Evolutionary conservation across 2,797 vertebrate species (phyloP).

Genomic region (Bucorvus abyssinicus): DNA sequence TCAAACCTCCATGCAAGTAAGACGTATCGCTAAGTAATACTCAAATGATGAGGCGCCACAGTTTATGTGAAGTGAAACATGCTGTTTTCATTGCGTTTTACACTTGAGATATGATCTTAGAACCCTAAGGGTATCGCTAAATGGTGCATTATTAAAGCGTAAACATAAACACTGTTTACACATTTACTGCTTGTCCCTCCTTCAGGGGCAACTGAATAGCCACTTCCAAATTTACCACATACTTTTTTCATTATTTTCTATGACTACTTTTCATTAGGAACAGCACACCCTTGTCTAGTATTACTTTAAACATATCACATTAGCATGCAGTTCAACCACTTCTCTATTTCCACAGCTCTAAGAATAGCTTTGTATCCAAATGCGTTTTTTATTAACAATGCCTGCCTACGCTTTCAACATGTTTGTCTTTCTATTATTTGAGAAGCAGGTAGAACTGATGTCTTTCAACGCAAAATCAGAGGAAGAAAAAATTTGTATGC

Average conservation of each 20-base stretch:
- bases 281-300: not conserved
- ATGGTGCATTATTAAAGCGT: not conserved
- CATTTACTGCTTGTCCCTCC: not conserved
- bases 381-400: not conserved
- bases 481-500: constrained; percentile 63
- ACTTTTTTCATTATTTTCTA: not conserved
- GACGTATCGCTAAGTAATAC: not conserved
- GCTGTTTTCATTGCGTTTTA: not conserved
- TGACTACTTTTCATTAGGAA: not conserved
- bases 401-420: not conserved
- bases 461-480: constrained; percentile 56
- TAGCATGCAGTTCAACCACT: not conserved
- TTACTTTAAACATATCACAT: not conserved
- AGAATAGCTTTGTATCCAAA: constrained; percentile 6
- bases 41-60: not conserved
- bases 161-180: not conserved
- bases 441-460: not conserved
- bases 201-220: not conserved
- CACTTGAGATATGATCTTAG: not conserved
- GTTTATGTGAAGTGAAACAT: not conserved
- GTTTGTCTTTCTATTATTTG: constrained; percentile 13
- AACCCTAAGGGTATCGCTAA: not conserved
- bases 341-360: not conserved
- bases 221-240: not conserved
- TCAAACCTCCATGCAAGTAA: not conserved